Base-by-base conservation (phyloP, 2,113 vertebrate species). In the Pipa parva region DNA sequence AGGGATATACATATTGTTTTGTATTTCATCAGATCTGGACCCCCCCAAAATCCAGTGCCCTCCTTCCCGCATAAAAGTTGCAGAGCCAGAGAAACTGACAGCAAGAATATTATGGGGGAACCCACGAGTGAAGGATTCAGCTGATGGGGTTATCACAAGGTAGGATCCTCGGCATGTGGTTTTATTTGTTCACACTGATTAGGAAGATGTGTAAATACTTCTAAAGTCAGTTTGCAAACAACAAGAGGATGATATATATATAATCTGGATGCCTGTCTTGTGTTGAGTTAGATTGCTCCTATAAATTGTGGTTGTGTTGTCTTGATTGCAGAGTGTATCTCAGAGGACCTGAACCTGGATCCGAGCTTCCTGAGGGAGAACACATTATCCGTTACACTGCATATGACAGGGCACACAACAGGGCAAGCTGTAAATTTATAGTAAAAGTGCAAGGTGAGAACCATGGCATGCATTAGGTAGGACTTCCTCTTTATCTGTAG, bases 41-140 rank as follows among this genome's bases (percentile, higher is more conserved):
- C 93, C 95, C 24, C 97, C 97, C 58, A 97, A 92, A 76, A 93
- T 99, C 71, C 92, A 83, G 73, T 99, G 97, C 69, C 97, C 95
- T 0, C 83, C 82, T 0, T 94, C 95, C 48, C 91, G 92, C 72
- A 85, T 92, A 63, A 92, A 92, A 77, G 74, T 93, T 3, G 95
- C 95, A 0, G 94, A 97, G 63, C 93, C 95, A 1, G 95, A 90
- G 71, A 92, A 94, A 76, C 83, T 98, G 73, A 95, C 91, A 0
- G 88, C 89, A 65, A 80, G 31, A 0, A 90, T 99, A 49, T 88
- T 85, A 72, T 98, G 95, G 97, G 92, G 96, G 2, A 86, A 86
- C 0, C 95, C 97, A 0, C 56, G 80, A 0, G 92, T 92, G n/a
- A 92, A 84, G 51, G 97, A 98, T 68, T 92, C 92, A 0, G 91